Evolutionary conservation across 2,888 invertebrate species (phyloP), one percentile per base, ranked within the genome.

Genomic region (Buathra laborator): DNA sequence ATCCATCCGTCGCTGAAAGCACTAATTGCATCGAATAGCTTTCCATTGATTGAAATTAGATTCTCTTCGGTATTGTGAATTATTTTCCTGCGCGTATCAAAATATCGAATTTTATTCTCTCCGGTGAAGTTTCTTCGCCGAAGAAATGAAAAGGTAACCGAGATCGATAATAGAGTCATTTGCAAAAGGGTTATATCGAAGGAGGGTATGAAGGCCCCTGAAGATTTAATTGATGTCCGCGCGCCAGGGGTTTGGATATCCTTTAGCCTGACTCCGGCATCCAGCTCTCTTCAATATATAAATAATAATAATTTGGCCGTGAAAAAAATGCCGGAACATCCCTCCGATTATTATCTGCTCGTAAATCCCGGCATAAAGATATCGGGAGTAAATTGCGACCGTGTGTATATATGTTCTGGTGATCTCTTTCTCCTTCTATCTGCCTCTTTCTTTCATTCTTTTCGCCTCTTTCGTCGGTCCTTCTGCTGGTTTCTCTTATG

Each of bases 331-430:
- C 90, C 92, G 92, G 93, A 93, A 93, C 93, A 93, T 92, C 93
- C 93, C 92, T 92, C 92, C 89, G 94, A 93, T 93, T 91, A 93
- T 93, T 93, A 94, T 94, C 94, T 91, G 92, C 91, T 93, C 93
- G 91, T 94, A 94, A 94, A 94, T 93, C 90, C 88, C 87, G 79
- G 90, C 90, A 93, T 93, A 93, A 94, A 94, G 93, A 93, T 94
- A 94, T 94, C 92, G 93, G 90, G 92, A 92, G 92, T 92, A 93
- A 94, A 94, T 94, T 93, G 92, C 91, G 90, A 92, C 88, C 82
- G 67, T 74, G 43, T 79, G 71, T 74, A 44, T 59, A 62, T 59
- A 62, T 29, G 72, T 24, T 59, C 29, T 68, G 46, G 48, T 19
- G 16, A 19, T 68, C 14, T 37, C n/a, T 37, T 5, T 72, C 43